Base-by-base conservation (phyloP, 2,113 vertebrate species). In the Triplophysa dalaica region DNA sequence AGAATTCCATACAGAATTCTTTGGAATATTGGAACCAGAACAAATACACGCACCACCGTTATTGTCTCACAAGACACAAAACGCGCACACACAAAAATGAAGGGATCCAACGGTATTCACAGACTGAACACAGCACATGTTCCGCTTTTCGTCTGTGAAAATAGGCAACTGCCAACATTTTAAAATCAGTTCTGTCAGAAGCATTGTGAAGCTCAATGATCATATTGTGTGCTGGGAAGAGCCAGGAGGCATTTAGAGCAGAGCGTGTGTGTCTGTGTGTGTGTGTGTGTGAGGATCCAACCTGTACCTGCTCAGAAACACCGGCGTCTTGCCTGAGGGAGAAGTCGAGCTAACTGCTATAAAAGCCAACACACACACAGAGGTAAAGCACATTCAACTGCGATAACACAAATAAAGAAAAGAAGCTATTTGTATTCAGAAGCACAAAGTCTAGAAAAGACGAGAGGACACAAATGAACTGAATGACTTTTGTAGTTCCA, bases 241-340 rank as follows among this genome's bases (percentile, higher is more conserved):
- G 82, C 82, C 72, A 63, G 75, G 72, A 69, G 73, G 81, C 75
- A 83, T 87, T 82, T 82, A 77, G 41, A 52, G 24, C 68, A 21
- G 84, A 62, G 24, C 65, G 66, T 70, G 26, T 77, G 62, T 66
- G 62, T 66, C 66, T 78, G 68, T 65, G 68, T 79, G 78, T 63
- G 54, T 69, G 61, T 54, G 70, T 69, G 41, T 54, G 17, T 24
- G 56, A 63, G 56, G 62, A 80, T 69, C 67, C 60, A 62, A 74
- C n/a, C 50, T 70, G 64, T 76, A 77, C 67, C 83, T 86, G 81
- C 84, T 86, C 72, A 66, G 86, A 87, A 78, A 86, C 82, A 81
- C 66, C 66, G 11, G 56, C 72, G 61, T 85, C 79, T 62, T 24
- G 81, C 81, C 80, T 84, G 82, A 75, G 82, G 84, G 82, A 83